Evolutionary conservation across 2,797 vertebrate species (phyloP).

Genomic region (Urocyon cinereoargenteus): DNA sequence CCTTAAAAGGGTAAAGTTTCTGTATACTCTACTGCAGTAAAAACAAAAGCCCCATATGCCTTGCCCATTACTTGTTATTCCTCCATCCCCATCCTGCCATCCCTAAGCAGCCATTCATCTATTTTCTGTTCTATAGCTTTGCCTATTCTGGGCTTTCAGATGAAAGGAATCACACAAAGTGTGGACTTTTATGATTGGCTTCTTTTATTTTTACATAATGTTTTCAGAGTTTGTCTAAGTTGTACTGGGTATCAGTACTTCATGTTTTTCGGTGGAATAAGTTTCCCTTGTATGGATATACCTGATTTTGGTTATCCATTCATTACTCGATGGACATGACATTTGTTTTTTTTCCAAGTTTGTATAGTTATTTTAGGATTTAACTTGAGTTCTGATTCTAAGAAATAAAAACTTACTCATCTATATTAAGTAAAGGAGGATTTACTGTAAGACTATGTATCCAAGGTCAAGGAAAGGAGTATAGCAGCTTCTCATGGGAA

Average conservation of each 20-base stretch:
- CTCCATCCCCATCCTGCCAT: neutral
- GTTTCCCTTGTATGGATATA: neutral
- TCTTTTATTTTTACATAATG: neutral
- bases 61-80: neutral
- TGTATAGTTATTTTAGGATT: neutral
- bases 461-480: neutral
- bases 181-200: neutral
- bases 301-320: neutral
- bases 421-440: conserved; percentile 25
- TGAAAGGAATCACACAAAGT: neutral
- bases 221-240: neutral
- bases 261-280: neutral
- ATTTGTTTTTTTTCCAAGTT: conserved; percentile 7
- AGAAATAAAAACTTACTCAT: neutral
- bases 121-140: neutral
- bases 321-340: neutral
- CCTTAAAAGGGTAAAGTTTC: neutral
- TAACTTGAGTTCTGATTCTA: conserved; percentile 17
- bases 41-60: neutral
- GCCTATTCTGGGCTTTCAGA: neutral
- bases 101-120: neutral
- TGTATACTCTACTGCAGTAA: neutral
- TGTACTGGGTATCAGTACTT: neutral
- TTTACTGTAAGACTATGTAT: neutral
- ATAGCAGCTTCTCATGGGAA: neutral